Percentiles rank a stretch among this genome's conserved stretches.
Conservation (phyloP, 2,113 vertebrate genomes). For the Diphyllodes magnificus region DNA sequence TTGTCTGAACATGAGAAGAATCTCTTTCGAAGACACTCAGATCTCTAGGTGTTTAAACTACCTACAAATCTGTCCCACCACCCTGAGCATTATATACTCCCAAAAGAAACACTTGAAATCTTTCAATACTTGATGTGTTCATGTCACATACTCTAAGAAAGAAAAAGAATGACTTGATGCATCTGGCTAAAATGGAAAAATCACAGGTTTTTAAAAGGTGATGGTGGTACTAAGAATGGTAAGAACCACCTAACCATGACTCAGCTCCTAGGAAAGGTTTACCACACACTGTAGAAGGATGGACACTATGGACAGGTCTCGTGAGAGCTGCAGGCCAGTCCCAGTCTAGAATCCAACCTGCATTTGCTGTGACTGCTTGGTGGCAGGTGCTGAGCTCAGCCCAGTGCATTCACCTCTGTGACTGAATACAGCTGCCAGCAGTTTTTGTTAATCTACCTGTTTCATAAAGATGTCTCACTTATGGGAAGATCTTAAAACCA, state of each 20-base stretch:
- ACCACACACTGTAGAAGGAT: not conserved
- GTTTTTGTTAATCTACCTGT: not conserved
- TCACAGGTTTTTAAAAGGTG: not conserved
- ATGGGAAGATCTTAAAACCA: not conserved
- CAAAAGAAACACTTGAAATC: not conserved
- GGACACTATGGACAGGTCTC: not conserved
- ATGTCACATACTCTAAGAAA: not conserved
- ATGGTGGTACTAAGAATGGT: not conserved
- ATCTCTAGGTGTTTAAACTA: not conserved
- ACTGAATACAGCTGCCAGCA: not conserved
- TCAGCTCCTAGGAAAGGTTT: not conserved
- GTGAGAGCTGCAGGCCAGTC: not conserved
- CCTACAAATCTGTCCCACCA: not conserved
- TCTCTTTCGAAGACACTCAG: not conserved
- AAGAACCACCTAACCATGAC: not conserved
- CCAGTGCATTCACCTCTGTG: not conserved
- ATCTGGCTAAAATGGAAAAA: not conserved
- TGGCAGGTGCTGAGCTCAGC: constrained; percentile 3
- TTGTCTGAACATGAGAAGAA: not conserved
- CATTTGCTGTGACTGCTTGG: not conserved
- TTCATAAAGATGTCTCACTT: not conserved
- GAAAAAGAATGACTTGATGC: not conserved
- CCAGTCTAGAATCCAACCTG: not conserved
- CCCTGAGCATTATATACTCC: not conserved
- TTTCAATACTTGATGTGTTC: not conserved